Evolutionary conservation across 2,113 vertebrate genomes (phyloP).

Genomic region (Hemiscyllium ocellatum): DNA sequence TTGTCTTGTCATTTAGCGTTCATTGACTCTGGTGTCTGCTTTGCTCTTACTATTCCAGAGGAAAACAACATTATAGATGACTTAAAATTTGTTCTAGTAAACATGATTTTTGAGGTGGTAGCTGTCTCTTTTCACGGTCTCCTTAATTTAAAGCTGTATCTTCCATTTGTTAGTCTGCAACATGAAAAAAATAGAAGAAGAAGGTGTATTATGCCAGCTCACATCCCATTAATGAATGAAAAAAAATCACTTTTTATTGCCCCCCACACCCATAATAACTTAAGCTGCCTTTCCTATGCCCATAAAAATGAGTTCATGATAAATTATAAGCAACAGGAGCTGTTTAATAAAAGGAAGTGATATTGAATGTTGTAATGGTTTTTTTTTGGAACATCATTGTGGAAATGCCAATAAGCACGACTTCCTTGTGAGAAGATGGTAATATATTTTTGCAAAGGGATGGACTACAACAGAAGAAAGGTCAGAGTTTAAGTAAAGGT

Average conservation of each 20-base stretch:
- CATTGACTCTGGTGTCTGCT: too few species aligned
- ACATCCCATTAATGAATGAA: neutral
- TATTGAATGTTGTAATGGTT: neutral
- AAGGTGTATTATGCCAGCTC: too few species aligned
- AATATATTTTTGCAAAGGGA: neutral
- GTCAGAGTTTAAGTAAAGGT: neutral
- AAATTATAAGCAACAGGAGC: too few species aligned
- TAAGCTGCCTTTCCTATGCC: neutral
- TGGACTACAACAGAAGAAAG: neutral
- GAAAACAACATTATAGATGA: too few species aligned
- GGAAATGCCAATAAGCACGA: neutral
- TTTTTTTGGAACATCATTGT: neutral
- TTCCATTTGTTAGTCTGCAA: too few species aligned
- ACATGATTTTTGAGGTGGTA: too few species aligned
- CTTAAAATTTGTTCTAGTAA: too few species aligned
- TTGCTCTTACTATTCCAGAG: too few species aligned
- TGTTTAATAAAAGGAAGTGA: neutral
- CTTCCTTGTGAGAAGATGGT: neutral
- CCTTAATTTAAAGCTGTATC: too few species aligned
- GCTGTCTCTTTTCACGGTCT: too few species aligned
- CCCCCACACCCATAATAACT: neutral
- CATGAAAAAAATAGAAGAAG: too few species aligned
- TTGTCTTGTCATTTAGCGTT: too few species aligned
- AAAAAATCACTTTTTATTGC: neutral
- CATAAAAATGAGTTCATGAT: neutral